These are phyloP conservation scores for Eufriesea mexicana DNA, from an alignment of 1,140 invertebrate genomes.

Conservation along the genomic window DNA sequence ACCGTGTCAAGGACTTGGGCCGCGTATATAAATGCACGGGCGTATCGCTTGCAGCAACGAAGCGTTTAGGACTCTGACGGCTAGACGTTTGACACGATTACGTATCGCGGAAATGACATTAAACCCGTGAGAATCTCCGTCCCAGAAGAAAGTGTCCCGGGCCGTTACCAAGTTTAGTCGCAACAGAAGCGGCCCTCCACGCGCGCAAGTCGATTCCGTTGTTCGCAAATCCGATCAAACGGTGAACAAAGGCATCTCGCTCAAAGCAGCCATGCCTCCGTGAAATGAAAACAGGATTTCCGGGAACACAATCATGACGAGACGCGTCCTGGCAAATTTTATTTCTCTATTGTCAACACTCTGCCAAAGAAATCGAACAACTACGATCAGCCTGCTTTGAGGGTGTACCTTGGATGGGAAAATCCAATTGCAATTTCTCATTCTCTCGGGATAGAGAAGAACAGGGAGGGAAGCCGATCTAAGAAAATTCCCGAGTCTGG, in stretches of 20 bases:
- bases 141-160: background rate
- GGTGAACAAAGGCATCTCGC: background rate
- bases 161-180: background rate
- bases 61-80: accelerated
- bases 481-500: no score
- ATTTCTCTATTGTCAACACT: background rate
- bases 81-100: background rate
- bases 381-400: background rate
- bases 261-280: no score
- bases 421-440: conserved; percentile 3
- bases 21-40: conserved; percentile 15
- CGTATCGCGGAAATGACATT: background rate
- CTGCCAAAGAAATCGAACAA: background rate
- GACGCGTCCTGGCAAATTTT: conserved; percentile 14
- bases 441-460: background rate
- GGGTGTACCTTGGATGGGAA: no score
- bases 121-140: background rate
- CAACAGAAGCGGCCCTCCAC: no score
- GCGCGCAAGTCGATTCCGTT: background rate
- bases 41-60: background rate
- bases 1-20: conserved; percentile 49
- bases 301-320: background rate
- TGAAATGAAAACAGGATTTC: conserved; percentile 15
- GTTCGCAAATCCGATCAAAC: conserved; percentile 14
- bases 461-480: background rate